Conservation (phyloP, 2,888 invertebrate species). For the Pocota personata region DNA sequence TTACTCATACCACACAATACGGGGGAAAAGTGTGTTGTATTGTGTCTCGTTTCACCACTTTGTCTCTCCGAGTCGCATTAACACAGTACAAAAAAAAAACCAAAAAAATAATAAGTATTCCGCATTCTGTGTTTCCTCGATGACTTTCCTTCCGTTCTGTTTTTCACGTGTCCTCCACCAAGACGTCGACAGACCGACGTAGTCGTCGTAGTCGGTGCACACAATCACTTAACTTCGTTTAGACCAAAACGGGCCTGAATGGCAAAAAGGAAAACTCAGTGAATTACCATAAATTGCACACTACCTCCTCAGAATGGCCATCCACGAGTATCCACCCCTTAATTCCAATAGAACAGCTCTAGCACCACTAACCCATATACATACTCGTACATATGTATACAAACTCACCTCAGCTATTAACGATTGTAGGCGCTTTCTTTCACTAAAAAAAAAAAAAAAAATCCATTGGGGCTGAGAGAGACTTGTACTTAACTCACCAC, state of each 20-base stretch:
- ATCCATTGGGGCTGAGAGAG: neutral
- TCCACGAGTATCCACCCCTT: slow-evolving; percentile 11
- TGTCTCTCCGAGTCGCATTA: slow-evolving; percentile 45
- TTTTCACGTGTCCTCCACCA: slow-evolving; percentile 44
- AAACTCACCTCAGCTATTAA: slow-evolving; percentile 37
- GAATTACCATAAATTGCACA: slow-evolving; percentile 70
- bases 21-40: neutral
- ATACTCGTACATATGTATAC: neutral
- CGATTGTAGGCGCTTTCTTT: slow-evolving; percentile 32
- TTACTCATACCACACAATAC: neutral
- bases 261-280: slow-evolving; percentile 45
- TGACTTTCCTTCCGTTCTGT: slow-evolving; percentile 68
- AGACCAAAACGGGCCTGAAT: slow-evolving; percentile 44
- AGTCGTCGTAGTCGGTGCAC: slow-evolving; percentile 9
- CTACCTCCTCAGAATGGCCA: slow-evolving; percentile 38
- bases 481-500: slow-evolving; percentile 3
- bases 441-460: neutral
- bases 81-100: slow-evolving; percentile 48
- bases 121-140: slow-evolving; percentile 64
- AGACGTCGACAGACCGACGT: neutral
- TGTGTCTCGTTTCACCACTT: slow-evolving; percentile 52
- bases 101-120: slow-evolving; percentile 50
- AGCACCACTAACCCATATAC: slow-evolving; percentile 61
- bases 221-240: slow-evolving; percentile 67
- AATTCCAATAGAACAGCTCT: neutral